A percentile compares a stretch with the other conserved stretches of the same genome.
These are phyloP conservation scores for Pseudachorutes palmiensis DNA, from an alignment of 1,140 invertebrate species.

Conservation along the genomic window DNA sequence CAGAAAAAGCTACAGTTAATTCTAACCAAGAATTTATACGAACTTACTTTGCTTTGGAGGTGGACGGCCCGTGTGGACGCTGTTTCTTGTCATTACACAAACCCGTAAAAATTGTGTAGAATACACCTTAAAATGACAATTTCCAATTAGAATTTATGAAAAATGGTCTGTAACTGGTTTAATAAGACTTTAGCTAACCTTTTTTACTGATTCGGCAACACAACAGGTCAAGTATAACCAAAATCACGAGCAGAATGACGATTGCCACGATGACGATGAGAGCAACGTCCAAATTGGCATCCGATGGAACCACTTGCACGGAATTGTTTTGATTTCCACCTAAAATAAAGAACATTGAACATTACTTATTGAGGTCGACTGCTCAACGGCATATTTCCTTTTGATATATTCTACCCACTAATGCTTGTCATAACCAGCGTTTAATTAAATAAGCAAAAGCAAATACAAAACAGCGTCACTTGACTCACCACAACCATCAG, in stretches of 20 bases:
- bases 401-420: too few relatives aligned
- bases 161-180: neutral
- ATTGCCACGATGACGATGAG: constrained; percentile 70
- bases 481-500: too few relatives aligned
- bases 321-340: neutral
- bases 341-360: neutral
- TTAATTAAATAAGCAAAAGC: too few relatives aligned
- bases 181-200: constrained; percentile 44
- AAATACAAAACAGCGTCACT: too few relatives aligned
- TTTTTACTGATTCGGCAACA: constrained; percentile 54
- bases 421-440: too few relatives aligned
- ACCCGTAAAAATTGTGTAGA: constrained; percentile 52
- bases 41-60: too few relatives aligned
- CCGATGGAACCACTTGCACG: neutral
- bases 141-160: neutral
- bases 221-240: constrained; percentile 67
- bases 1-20: too few relatives aligned
- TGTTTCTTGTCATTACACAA: constrained; percentile 47
- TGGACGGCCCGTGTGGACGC: neutral
- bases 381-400: too few relatives aligned
- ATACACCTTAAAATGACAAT: constrained; percentile 45
- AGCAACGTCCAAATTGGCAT: constrained; percentile 55
- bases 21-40: too few relatives aligned
- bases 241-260: constrained; percentile 59
- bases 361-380: neutral